A percentile compares a stretch with the other conserved stretches of the same genome.
phyloP scores from a whole-genome alignment of 2,113 vertebrate genomes.

The Pantherophis guttatus region DNA sequence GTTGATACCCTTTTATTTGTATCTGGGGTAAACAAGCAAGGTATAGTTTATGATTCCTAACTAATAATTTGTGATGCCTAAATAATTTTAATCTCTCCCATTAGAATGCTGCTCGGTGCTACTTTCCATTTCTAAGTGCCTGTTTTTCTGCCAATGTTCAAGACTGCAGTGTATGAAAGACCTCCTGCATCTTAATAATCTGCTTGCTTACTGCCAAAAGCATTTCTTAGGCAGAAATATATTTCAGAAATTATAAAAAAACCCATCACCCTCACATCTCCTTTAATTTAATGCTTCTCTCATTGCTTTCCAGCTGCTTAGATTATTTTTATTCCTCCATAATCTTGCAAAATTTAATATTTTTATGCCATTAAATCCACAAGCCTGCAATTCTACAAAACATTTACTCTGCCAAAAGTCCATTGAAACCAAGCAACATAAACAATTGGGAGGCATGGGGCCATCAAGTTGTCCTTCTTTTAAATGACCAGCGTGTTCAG shows the following conservation, averaged over 20 bases:
- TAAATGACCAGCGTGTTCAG: slow-evolving; percentile 4
- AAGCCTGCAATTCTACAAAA: background rate
- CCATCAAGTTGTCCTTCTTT: background rate
- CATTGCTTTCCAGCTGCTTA: slow-evolving; percentile 5
- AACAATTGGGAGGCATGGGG: background rate
- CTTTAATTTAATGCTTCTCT: slow-evolving; percentile 24
- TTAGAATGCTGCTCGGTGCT: background rate
- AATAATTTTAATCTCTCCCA: background rate
- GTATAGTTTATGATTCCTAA: background rate
- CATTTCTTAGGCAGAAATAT: background rate
- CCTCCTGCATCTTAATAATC: slow-evolving; percentile 3
- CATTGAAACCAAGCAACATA: slow-evolving; percentile 3
- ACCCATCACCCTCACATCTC: background rate
- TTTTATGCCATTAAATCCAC: background rate
- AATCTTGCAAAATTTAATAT: slow-evolving; percentile 7
- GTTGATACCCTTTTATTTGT: background rate
- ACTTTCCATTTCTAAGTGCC: background rate
- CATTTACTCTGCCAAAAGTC: background rate
- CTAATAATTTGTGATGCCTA: background rate
- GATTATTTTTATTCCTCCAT: background rate
- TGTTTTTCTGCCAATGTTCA: background rate
- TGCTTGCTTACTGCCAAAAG: slow-evolving; percentile 25
- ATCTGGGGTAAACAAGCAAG: background rate
- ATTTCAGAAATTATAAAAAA: background rate
- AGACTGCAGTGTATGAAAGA: background rate